phyloP scores from a whole-genome alignment of 2,113 vertebrate genomes.

The Gavialis gangeticus region DNA sequence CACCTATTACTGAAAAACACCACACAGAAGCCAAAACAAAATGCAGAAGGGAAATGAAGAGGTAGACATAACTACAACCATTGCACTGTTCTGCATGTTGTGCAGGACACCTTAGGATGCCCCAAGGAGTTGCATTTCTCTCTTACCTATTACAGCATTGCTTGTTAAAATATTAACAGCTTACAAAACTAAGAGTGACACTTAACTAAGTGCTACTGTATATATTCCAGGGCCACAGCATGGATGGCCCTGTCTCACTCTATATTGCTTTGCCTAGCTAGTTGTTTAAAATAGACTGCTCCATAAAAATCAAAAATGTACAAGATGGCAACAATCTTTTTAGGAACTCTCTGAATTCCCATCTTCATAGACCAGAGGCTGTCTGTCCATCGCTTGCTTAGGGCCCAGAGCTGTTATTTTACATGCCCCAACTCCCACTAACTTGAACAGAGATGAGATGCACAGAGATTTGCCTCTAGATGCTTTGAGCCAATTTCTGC shows the following conservation, averaged over 20 bases:
- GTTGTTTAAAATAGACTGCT: background rate
- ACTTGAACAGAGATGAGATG: background rate
- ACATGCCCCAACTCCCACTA: accelerated
- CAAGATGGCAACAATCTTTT: background rate
- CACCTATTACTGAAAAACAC: conserved; percentile 29
- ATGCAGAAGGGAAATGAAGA: conserved; percentile 61
- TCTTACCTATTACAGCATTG: accelerated
- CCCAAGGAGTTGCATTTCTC: conserved; percentile 2
- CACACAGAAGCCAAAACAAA: conserved; percentile 26
- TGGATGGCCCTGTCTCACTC: accelerated
- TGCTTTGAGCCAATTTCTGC: background rate
- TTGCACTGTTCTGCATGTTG: conserved; percentile 8
- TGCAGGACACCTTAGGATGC: background rate
- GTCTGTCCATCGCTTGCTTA: accelerated
- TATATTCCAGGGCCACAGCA: background rate
- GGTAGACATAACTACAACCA: conserved; percentile 59
- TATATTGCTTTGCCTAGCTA: background rate
- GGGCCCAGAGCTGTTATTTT: background rate
- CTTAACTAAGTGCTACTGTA: accelerated
- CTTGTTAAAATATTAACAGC: background rate
- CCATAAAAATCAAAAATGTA: accelerated
- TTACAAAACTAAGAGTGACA: background rate
- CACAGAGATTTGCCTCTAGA: accelerated
- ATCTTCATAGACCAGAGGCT: background rate
- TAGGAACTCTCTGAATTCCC: background rate